Base-by-base conservation (phyloP, 2,797 vertebrate species). In the Sparus aurata region DNA sequence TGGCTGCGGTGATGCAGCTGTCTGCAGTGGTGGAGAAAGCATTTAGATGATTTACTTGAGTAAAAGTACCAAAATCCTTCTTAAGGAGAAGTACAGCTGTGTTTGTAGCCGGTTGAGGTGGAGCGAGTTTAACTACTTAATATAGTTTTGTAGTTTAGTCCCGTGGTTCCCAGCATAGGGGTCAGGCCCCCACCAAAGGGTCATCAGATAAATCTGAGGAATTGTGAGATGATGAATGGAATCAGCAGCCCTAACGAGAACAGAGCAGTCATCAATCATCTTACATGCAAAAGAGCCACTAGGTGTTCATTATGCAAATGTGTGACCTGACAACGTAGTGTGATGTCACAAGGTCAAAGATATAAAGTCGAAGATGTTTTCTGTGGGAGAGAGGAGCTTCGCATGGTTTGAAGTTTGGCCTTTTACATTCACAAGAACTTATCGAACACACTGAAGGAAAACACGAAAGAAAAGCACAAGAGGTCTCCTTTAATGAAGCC, bases 1-100 rank as follows among this genome's bases (percentile, higher is more conserved):
- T 67, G 82, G 65, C 71, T 82, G 79, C 1, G 80, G 86, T 55
- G 76, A 54, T 72, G 87, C 81, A 85, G 84, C 90, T 84, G 85
- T 80, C 68, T 69, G 65, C 52, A 13, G 66, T 6, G 16, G 77
- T 69, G 53, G 59, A 38, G 34, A 52, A 75, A 57, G 61, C 49
- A 73, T 74, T 43, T 38, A 30, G 47, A 78, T 73, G 30, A 55
- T 55, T 74, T 25, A 41, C 52, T 16, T n/a, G 6, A 43, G 46
- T 20, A 59, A 76, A 83, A 75, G 25, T 7, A 77, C 38, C 17
- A 25, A 67, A 75, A 60, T 41, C 15, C 54, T 53, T 5, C 45
- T n/a, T 52, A 58, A 60, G 27, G 41, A 68, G 27, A 52, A 65
- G 34, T 5, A 41, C 38, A 73, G 23, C 75, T 61, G 63, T 11